Base-by-base conservation (phyloP, 2,888 invertebrate species). In the Conomelus anceps region DNA sequence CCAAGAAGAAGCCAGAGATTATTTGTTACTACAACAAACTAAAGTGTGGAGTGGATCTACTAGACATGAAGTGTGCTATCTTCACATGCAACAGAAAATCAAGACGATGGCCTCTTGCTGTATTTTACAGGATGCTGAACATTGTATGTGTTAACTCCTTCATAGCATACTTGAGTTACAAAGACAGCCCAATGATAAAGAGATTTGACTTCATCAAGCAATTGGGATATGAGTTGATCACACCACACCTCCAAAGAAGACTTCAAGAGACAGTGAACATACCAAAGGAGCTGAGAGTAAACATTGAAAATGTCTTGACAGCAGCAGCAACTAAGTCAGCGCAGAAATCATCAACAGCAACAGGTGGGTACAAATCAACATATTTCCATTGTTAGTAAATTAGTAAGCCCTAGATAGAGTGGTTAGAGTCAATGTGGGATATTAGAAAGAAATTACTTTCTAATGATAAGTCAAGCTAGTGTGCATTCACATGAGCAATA, bases 71-170 rank as follows among this genome's bases (percentile, higher is more conserved):
- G 63, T 88, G 88, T 24, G 85, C 88, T 3, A 24, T 88, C 6
- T 91, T 91, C 88, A 90, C 90, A 22, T 90, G 89, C 17, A 90
- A 91, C 85, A 88, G 91, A 88, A 90, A 89, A 85, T 91, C 91
- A 84, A 87, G 86, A 23, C 86, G 87, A 22, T 89, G 89, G 89
- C 89, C 87, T 7, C 13, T 89, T 23, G 89, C 86, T 7, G 22
- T 89, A 17, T 89, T 89, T 86, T 89, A 89, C 22, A 34, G 88
- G 24, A 4, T 88, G 6, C 23, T 89, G 41, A 89, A 88, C 63
- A 41, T 89, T 29, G 85, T 22, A 13, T 41, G 20, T 22, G 63
- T 88, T 7, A 88, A 89, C 63, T 6, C 29, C 20, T 89, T 86
- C 20, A 89, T 88, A 29, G 22, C 88, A 17, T 88, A 89, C 63